Conservation (phyloP, 1,140 invertebrate genomes). For the Zaprionus capensis region DNA sequence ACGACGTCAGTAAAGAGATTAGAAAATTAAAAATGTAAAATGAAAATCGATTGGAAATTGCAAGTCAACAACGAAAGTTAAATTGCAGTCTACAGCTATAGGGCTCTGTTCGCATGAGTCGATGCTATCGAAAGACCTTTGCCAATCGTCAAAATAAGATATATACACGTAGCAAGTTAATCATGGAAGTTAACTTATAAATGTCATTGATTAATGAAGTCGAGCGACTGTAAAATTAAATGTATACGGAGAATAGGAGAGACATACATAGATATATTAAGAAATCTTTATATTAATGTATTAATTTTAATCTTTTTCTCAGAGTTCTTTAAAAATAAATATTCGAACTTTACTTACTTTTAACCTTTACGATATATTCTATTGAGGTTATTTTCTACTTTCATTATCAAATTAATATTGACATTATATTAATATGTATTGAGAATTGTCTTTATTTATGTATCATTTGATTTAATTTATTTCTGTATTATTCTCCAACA, state of each 20-base stretch:
- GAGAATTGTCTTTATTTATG: no score
- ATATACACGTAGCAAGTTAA: background rate
- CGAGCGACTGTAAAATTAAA: background rate
- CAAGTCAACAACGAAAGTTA: slow-evolving; percentile 21
- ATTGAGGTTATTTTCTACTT: no score
- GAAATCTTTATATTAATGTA: background rate
- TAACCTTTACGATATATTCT: no score
- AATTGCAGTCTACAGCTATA: background rate
- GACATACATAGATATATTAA: background rate
- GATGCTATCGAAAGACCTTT: background rate
- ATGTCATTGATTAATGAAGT: background rate
- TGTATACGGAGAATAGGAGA: background rate
- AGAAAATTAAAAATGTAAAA: slow-evolving; percentile 37
- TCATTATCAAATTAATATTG: no score
- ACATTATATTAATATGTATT: no score
- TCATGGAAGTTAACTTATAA: background rate
- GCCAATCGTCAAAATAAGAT: background rate
- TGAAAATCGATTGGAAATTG: slow-evolving; percentile 30
- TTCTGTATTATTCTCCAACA: no score
- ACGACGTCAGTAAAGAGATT: slow-evolving; percentile 59
- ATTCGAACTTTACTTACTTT: no score
- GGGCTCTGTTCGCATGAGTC: background rate
- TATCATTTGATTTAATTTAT: no score
- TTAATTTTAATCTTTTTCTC: no score
- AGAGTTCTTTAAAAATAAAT: no score